Conservation (phyloP, 37 sponge, comb jelly and placozoan species). For the Trichoplax adhaerens region DNA sequence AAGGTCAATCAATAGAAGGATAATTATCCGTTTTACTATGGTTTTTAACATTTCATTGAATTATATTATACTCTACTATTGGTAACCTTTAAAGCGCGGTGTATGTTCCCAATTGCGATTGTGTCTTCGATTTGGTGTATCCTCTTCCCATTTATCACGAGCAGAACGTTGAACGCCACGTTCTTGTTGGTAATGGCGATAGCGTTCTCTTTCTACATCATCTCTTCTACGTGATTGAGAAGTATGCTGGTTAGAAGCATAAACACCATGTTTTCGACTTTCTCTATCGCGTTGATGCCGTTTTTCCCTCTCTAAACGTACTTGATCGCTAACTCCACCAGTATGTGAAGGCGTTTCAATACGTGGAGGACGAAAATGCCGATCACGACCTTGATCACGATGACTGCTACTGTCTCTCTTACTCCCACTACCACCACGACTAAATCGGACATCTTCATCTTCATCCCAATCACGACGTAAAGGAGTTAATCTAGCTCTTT, state of each 20-base stretch:
- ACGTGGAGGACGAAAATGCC: conserved; percentile 28
- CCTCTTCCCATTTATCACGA: too few relatives aligned
- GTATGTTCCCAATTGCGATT: not conserved
- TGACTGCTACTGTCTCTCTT: conserved; percentile 13
- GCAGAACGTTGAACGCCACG: too few relatives aligned
- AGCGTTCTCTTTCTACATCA: too few relatives aligned
- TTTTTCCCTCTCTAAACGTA: conserved; percentile 29
- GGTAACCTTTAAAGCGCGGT: not conserved
- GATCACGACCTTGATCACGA: conserved; percentile 9
- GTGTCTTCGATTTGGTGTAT: too few relatives aligned
- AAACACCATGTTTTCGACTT: conserved; percentile 23
- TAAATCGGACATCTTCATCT: not conserved
- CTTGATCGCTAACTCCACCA: conserved; percentile 73
- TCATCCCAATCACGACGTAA: not conserved
- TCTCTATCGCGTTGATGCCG: conserved; percentile 26
- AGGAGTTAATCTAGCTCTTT: too few relatives aligned
- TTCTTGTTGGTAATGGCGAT: too few relatives aligned
- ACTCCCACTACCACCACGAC: not conserved
- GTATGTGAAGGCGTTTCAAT: conserved; percentile 77
- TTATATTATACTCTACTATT: too few relatives aligned
- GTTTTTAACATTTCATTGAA: too few relatives aligned
- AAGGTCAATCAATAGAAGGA: too few relatives aligned
- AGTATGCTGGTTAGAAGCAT: conserved; percentile 7
- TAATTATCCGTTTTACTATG: too few relatives aligned
- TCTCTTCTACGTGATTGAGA: too few relatives aligned